Conservation (phyloP, 2,113 vertebrate genomes). For the Pseudorectes ferrugineus region DNA sequence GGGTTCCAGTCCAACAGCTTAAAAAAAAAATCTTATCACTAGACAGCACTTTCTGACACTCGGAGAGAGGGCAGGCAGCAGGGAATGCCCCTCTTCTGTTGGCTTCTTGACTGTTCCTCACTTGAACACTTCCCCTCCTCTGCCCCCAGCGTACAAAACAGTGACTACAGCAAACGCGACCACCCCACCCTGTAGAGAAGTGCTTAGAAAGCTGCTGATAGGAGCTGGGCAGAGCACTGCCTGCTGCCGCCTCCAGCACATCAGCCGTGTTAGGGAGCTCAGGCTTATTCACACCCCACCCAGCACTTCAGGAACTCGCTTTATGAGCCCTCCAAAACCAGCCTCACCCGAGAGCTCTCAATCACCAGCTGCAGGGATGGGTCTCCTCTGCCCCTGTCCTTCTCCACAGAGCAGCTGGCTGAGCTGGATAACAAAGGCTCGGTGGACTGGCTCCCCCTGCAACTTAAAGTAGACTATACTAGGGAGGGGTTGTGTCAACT, state of each 20-base stretch:
- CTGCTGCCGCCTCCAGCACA: neutral
- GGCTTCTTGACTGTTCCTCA: neutral
- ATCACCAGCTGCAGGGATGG: neutral
- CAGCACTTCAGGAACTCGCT: neutral
- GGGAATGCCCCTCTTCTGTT: neutral
- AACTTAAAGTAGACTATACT: neutral
- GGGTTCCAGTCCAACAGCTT: neutral
- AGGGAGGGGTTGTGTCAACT: neutral
- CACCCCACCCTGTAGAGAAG: accelerated
- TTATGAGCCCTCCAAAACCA: neutral
- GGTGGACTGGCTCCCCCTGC: neutral
- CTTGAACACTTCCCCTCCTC: neutral
- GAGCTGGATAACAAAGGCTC: neutral
- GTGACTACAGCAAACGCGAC: accelerated
- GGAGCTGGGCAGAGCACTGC: neutral
- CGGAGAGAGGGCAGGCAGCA: neutral
- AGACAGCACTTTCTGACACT: neutral
- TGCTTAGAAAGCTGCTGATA: neutral
- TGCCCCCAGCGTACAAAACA: neutral
- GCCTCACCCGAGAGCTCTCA: neutral
- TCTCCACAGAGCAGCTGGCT: neutral
- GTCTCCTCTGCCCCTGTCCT: neutral
- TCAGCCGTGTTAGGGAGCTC: accelerated
- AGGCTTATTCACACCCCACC: neutral
- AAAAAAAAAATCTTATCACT: neutral